phyloP scores from a whole-genome alignment of 2,113 vertebrate species.

The Halichoerus grypus region DNA sequence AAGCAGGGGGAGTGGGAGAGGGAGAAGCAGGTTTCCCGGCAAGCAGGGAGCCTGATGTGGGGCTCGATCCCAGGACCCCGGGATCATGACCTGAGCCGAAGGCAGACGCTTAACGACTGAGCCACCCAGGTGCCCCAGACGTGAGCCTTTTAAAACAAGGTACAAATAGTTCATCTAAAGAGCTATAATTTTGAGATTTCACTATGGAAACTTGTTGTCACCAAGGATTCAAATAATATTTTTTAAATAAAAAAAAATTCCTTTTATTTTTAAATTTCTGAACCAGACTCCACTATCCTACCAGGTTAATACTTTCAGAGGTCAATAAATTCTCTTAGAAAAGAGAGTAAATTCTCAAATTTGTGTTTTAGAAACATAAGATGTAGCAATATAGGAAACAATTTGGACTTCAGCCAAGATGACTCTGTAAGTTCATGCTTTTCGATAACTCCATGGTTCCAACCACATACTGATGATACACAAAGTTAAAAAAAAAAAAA shows the following conservation, averaged over 20 bases:
- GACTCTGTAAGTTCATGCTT: background rate
- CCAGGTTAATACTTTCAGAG: background rate
- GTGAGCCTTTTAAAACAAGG: background rate
- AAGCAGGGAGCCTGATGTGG: too few relatives aligned
- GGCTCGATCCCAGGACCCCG: too few relatives aligned
- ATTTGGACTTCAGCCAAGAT: background rate
- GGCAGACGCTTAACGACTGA: too few relatives aligned
- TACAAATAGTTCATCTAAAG: slow-evolving; percentile 12
- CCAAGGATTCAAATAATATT: background rate
- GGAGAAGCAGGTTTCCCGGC: too few relatives aligned
- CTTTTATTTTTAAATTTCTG: background rate
- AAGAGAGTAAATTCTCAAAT: slow-evolving; percentile 15
- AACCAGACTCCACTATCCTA: background rate
- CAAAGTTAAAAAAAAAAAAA: background rate
- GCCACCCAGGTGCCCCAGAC: background rate
- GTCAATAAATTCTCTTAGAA: background rate
- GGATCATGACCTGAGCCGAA: too few relatives aligned
- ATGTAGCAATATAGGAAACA: background rate
- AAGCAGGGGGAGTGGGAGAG: too few relatives aligned
- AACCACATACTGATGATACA: background rate
- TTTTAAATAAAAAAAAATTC: background rate
- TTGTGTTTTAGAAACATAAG: background rate
- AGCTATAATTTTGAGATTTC: slow-evolving; percentile 13
- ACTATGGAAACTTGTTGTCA: background rate
- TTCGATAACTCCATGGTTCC: background rate